These are phyloP conservation scores for Drosophila gunungcola DNA, from an alignment of 1,140 invertebrate species.

Conservation along the genomic window DNA sequence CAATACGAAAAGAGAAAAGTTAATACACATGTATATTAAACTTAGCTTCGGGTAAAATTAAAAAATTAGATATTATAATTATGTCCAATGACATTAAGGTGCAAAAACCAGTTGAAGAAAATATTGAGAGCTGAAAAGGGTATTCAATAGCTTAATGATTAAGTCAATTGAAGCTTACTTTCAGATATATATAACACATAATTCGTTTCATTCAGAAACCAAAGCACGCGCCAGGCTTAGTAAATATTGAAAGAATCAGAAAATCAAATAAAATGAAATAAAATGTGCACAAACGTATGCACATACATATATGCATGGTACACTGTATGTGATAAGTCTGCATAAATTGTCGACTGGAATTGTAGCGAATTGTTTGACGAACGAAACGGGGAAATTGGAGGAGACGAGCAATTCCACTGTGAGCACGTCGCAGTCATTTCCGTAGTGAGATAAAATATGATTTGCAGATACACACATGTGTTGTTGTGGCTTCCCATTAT, in stretches of 20 bases:
- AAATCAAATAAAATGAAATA: conserved; percentile 37
- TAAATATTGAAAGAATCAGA: conserved; percentile 67
- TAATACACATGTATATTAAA: too few species aligned
- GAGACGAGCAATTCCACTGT: conserved; percentile 39
- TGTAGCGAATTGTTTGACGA: conserved; percentile 51
- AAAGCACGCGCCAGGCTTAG: conserved; percentile 69
- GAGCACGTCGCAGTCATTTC: conserved; percentile 75
- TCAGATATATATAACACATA: conserved; percentile 29
- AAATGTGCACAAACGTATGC: conserved; percentile 18
- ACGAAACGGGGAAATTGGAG: conserved; percentile 18
- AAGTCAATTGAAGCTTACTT: conserved; percentile 7
- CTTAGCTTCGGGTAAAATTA: too few species aligned
- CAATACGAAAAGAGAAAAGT: too few species aligned
- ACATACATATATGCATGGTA: conserved; percentile 10
- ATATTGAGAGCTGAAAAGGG: background rate
- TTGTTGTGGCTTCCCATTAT: conserved; percentile 3
- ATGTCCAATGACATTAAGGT: too few species aligned
- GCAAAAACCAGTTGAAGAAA: background rate
- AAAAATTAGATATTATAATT: too few species aligned
- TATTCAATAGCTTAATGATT: background rate
- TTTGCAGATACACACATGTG: conserved; percentile 46
- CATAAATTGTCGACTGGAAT: conserved; percentile 52
- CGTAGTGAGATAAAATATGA: conserved; percentile 75
- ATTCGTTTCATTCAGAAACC: conserved; percentile 64
- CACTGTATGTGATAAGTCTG: conserved; percentile 22